Percentiles rank a stretch among this genome's conserved stretches.
These are phyloP conservation scores for Harlomillsia oculata DNA, from an alignment of 1,140 invertebrate species.

Conservation along the genomic window DNA sequence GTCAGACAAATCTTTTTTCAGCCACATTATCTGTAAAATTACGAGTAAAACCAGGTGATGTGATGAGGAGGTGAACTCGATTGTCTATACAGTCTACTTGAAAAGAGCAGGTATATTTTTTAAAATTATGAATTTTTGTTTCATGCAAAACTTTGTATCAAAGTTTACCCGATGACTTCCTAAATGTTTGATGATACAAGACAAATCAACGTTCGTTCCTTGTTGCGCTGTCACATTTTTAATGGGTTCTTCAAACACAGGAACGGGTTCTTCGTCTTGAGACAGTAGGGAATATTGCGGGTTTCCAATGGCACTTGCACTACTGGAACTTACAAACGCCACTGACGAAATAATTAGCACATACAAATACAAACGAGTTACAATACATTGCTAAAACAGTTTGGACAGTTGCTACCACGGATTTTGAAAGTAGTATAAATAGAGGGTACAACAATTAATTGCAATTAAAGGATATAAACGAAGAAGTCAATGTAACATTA, in stretches of 20 bases:
- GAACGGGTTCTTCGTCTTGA: too few relatives aligned
- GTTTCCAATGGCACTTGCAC: too few relatives aligned
- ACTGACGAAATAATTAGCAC: too few relatives aligned
- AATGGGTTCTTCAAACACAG: conserved; percentile 12
- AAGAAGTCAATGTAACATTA: too few relatives aligned
- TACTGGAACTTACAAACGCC: too few relatives aligned
- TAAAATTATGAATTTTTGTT: background rate
- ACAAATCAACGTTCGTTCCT: conserved; percentile 14
- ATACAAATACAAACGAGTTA: too few relatives aligned
- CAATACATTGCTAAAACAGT: too few relatives aligned
- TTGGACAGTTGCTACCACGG: too few relatives aligned
- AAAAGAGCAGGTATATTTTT: background rate
- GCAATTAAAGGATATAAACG: too few relatives aligned
- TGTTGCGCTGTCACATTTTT: conserved; percentile 12
- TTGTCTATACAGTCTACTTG: background rate
- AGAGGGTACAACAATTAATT: too few relatives aligned
- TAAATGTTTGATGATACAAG: conserved; percentile 13
- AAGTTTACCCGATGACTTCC: conserved; percentile 12
- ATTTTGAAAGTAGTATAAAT: too few relatives aligned
- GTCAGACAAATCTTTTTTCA: conserved; percentile 1
- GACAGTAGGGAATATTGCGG: too few relatives aligned
- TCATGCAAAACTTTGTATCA: background rate
- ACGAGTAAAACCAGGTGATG: background rate
- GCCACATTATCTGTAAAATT: conserved; percentile 15
- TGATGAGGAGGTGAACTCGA: background rate